Evolutionary conservation across 2,113 vertebrate species (phyloP).

Genomic region (Rhombomys opimus): DNA sequence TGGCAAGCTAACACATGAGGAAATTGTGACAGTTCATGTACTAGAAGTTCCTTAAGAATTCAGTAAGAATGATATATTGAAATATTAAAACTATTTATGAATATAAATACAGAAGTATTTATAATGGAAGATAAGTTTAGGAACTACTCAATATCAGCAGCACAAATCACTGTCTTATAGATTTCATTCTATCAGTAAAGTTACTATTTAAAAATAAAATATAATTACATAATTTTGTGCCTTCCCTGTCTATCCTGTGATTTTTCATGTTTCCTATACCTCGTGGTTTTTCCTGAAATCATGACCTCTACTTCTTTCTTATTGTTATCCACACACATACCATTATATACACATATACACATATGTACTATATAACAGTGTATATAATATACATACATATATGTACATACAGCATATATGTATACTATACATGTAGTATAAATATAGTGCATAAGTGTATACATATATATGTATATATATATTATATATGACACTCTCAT

Average conservation of each 20-base stretch:
- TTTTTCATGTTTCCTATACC: not conserved
- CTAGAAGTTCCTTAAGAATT: slow-evolving; percentile 46
- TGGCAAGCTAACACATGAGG: not conserved
- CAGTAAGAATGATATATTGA: slow-evolving; percentile 19
- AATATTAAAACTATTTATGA: not conserved
- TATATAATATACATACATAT: not conserved
- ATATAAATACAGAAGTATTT: not conserved
- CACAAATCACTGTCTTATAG: not conserved
- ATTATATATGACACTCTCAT: too few species aligned
- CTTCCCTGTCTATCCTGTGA: not conserved
- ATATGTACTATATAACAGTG: too few species aligned
- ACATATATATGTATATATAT: not conserved
- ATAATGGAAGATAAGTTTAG: not conserved
- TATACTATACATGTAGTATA: not conserved
- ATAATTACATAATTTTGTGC: not conserved
- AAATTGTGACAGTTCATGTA: slow-evolving; percentile 25
- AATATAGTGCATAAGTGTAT: not conserved
- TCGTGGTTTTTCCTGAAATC: not conserved
- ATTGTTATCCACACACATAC: not conserved
- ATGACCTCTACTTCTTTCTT: not conserved
- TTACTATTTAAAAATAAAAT: not conserved
- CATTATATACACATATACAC: too few species aligned
- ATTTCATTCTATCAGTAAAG: not conserved
- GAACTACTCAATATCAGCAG: slow-evolving; percentile 24
- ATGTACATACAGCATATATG: not conserved